Conservation (phyloP, 2,797 vertebrate genomes). For the Nasua narica region DNA sequence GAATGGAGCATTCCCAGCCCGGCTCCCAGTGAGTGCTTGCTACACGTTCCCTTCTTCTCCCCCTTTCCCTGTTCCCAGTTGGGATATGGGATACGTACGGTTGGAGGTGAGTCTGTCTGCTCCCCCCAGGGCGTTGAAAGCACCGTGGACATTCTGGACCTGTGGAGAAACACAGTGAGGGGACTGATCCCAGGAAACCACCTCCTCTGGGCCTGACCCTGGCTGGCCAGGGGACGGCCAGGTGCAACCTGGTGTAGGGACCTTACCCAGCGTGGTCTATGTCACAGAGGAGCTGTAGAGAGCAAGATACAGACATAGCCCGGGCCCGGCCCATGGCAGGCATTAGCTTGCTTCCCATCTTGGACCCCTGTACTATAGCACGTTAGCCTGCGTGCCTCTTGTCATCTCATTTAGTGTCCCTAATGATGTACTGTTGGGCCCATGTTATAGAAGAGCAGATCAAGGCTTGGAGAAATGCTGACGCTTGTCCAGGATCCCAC, state of each 20-base stretch:
- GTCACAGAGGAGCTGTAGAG: background rate
- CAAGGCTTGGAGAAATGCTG: background rate
- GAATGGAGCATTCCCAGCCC: fast-evolving
- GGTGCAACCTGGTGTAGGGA: background rate
- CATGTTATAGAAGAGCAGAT: background rate
- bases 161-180: conserved; percentile 76
- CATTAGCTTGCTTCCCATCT: background rate
- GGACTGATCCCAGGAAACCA: background rate
- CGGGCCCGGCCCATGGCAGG: background rate
- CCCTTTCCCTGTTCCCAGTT: background rate
- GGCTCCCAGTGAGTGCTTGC: fast-evolving
- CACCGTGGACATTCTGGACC: conserved; percentile 94
- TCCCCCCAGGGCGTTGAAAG: conserved; percentile 97
- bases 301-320: background rate
- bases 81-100: conserved; percentile 86
- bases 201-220: background rate
- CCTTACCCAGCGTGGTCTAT: background rate
- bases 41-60: fast-evolving
- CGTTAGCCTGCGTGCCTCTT: background rate
- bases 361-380: background rate
- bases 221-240: background rate
- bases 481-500: background rate
- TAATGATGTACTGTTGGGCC: background rate
- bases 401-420: background rate
- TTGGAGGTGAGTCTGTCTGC: conserved; percentile 94